Percentiles rank a stretch among this genome's conserved stretches.
Evolutionary conservation across 1,140 invertebrate species (phyloP).

Genomic region (Drosophila ananassae): DNA sequence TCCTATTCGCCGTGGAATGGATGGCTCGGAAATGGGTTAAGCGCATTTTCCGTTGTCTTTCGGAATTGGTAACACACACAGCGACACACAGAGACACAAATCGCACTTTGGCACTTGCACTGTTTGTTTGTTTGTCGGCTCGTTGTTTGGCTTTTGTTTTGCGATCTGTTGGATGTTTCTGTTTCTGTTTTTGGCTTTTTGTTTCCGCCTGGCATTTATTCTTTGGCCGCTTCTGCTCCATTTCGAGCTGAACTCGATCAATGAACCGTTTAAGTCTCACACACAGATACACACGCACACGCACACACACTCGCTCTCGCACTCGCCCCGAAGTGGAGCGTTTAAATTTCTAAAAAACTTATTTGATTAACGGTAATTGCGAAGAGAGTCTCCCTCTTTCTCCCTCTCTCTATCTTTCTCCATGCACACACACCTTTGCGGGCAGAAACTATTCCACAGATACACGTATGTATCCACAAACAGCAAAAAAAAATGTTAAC

Average conservation of each 20-base stretch:
- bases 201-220: constrained; percentile 36
- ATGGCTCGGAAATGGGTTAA: constrained; percentile 62
- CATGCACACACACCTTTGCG: constrained; percentile 15
- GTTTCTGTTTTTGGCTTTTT: not conserved
- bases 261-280: constrained; percentile 71
- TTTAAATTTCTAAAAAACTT: constrained; percentile 81
- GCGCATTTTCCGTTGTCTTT: constrained; percentile 51
- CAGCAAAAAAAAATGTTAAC: constrained; percentile 33
- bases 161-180: not conserved
- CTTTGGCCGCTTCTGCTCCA: constrained; percentile 55
- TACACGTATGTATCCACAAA: constrained; percentile 35
- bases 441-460: constrained; percentile 16
- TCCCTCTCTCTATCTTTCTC: constrained; percentile 12
- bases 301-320: constrained; percentile 20
- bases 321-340: constrained; percentile 53
- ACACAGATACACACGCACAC: constrained; percentile 27
- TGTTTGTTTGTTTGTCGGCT: constrained; percentile 39
- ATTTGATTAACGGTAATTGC: constrained; percentile 79
- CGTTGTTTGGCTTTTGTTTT: constrained; percentile 16
- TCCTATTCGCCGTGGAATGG: not conserved
- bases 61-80: constrained; percentile 51
- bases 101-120: constrained; percentile 66
- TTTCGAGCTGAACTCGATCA: constrained; percentile 73
- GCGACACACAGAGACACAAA: constrained; percentile 25
- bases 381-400: constrained; percentile 44